These are phyloP conservation scores for Liasis olivaceus DNA, from an alignment of 2,797 vertebrate genomes.

Conservation along the genomic window DNA sequence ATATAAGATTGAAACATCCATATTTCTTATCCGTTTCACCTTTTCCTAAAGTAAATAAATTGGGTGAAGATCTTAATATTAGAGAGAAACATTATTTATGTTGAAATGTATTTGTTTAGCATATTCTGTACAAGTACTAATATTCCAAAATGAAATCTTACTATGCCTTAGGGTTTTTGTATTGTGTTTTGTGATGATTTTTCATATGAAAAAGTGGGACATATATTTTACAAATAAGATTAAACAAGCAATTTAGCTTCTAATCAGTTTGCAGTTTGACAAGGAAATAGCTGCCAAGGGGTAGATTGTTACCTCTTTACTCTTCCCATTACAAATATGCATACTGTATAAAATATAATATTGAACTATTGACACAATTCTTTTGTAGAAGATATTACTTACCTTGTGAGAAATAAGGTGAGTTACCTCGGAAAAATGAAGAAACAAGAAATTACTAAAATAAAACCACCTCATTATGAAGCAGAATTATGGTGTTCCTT, in stretches of 20 bases:
- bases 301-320: not conserved
- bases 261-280: not conserved
- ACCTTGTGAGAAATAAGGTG: slow-evolving; percentile 10
- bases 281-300: not conserved
- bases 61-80: too few species aligned
- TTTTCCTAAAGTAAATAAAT: not conserved
- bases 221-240: not conserved
- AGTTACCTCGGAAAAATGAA: not conserved
- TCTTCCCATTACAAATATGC: not conserved
- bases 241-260: not conserved
- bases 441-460: slow-evolving; percentile 46
- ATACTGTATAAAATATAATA: not conserved
- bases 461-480: slow-evolving; percentile 40
- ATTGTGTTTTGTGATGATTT: not conserved
- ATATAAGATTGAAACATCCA: not conserved
- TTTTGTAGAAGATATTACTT: slow-evolving; percentile 31
- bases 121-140: not conserved
- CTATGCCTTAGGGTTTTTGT: not conserved
- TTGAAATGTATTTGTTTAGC: not conserved
- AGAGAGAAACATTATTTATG: not conserved
- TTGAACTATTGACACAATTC: not conserved
- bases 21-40: not conserved
- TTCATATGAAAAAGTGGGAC: not conserved
- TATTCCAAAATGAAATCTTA: not conserved
- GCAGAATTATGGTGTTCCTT: slow-evolving; percentile 14